Percentiles rank a stretch among this genome's conserved stretches.
Conservation (phyloP, 1,140 invertebrate genomes). For the Psilanteris sp. region DNA sequence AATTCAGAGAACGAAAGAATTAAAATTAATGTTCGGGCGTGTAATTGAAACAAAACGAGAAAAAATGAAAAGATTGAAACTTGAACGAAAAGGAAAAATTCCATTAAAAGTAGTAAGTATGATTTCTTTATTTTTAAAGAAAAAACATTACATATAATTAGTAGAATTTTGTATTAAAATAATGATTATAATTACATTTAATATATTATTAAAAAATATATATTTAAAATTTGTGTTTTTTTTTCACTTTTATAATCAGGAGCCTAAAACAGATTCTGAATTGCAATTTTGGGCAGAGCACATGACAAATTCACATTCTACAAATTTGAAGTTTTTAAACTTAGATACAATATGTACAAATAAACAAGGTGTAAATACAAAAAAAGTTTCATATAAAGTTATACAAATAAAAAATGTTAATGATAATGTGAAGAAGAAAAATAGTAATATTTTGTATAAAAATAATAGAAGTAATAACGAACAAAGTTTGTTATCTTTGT, state of each 20-base stretch:
- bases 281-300: too few relatives aligned
- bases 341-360: too few relatives aligned
- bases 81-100: conserved; percentile 33
- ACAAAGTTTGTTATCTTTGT: background rate
- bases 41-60: conserved; percentile 64
- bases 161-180: background rate
- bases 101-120: background rate
- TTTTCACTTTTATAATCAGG: background rate
- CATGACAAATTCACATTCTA: too few relatives aligned
- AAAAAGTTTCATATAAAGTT: background rate
- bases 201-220: too few relatives aligned
- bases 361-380: background rate
- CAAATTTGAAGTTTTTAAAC: too few relatives aligned
- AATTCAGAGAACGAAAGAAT: conserved; percentile 62
- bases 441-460: background rate
- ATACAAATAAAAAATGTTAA: background rate
- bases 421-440: background rate
- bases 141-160: background rate
- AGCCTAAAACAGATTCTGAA: background rate
- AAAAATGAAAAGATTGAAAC: conserved; percentile 53
- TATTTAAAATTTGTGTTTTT: too few relatives aligned
- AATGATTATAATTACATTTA: background rate
- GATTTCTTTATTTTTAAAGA: too few relatives aligned
- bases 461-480: conserved; percentile 5
- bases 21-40: conserved; percentile 65